phyloP scores from a whole-genome alignment of 2,888 invertebrate species.

The Drosophila macrospina region DNA sequence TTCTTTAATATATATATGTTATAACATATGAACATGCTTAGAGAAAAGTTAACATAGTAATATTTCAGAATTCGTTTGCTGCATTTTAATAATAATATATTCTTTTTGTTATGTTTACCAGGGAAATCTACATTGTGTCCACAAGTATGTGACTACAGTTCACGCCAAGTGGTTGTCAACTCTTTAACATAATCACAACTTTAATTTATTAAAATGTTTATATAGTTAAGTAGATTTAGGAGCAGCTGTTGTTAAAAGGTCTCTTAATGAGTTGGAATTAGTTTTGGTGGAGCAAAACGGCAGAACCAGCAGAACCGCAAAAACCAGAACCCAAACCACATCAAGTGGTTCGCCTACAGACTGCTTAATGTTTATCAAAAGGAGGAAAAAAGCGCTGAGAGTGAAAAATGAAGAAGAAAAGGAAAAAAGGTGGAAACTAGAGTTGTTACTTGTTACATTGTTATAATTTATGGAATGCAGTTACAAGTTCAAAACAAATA shows the following conservation, averaged over 20 bases:
- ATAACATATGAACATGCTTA: constrained; percentile 6
- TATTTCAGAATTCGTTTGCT: neutral
- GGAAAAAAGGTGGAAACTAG: constrained; percentile 7
- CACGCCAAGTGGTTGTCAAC: constrained; percentile 15
- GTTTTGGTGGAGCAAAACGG: constrained; percentile 29
- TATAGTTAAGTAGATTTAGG: constrained; percentile 37
- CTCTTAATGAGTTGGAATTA: constrained; percentile 55
- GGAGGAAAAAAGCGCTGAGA: constrained; percentile 17
- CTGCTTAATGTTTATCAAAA: constrained; percentile 24
- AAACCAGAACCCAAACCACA: constrained; percentile 41
- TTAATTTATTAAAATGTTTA: constrained; percentile 28
- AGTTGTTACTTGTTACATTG: constrained; percentile 57
- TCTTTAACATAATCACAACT: constrained; percentile 30
- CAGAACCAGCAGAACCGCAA: constrained; percentile 30
- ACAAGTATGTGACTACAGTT: constrained; percentile 14
- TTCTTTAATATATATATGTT: neutral
- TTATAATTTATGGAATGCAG: constrained; percentile 72
- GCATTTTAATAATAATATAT: constrained; percentile 10
- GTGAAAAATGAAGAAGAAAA: neutral
- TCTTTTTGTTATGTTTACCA: neutral
- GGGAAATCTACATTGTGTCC: constrained; percentile 12
- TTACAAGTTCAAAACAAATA: constrained; percentile 63
- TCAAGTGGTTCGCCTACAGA: constrained; percentile 53
- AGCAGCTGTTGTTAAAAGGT: constrained; percentile 40
- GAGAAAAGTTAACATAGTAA: neutral